A percentile compares a stretch with the other conserved stretches of the same genome.
Evolutionary conservation across 1,140 invertebrate genomes (phyloP).

Genomic region (Drosophila serrata): DNA sequence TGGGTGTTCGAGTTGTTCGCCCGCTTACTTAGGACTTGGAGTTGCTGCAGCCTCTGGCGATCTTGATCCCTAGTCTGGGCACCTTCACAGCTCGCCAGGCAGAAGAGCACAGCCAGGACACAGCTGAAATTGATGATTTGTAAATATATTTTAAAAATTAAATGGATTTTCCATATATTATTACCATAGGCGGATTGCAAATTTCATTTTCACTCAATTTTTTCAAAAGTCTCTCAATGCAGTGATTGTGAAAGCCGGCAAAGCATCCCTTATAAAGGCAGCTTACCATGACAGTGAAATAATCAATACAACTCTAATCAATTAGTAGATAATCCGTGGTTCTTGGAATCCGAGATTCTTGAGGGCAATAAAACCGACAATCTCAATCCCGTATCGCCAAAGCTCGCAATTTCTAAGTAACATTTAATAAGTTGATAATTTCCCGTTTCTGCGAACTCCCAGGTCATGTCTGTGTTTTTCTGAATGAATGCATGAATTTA

Average conservation of each 20-base stretch:
- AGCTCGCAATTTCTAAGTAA: not conserved
- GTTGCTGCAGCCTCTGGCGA: not conserved
- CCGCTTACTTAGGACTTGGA: not conserved
- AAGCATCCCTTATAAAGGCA: conserved; percentile 2
- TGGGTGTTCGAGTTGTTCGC: not conserved
- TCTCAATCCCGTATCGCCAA: conserved; percentile 3
- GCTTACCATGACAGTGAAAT: not conserved
- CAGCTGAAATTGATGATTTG: not conserved
- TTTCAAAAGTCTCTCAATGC: not conserved
- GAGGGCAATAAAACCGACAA: not conserved
- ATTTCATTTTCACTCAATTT: not conserved
- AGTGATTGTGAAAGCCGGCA: not conserved
- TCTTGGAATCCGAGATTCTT: not conserved
- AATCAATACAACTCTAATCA: not conserved
- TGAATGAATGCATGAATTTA: not conserved
- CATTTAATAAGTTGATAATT: conserved; percentile 11
- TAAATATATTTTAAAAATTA: not conserved
- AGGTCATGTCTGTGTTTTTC: not conserved
- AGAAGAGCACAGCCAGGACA: conserved; percentile 1
- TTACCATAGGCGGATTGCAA: conserved; percentile 1
- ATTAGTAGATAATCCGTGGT: not conserved
- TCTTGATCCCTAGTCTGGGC: not conserved
- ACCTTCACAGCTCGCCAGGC: not conserved
- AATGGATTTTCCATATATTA: too few relatives aligned
- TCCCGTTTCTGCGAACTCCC: not conserved